Percentiles rank a stretch among this genome's conserved stretches.
phyloP scores from a whole-genome alignment of 2,797 vertebrate species.

The Anisognathus igniventris region DNA sequence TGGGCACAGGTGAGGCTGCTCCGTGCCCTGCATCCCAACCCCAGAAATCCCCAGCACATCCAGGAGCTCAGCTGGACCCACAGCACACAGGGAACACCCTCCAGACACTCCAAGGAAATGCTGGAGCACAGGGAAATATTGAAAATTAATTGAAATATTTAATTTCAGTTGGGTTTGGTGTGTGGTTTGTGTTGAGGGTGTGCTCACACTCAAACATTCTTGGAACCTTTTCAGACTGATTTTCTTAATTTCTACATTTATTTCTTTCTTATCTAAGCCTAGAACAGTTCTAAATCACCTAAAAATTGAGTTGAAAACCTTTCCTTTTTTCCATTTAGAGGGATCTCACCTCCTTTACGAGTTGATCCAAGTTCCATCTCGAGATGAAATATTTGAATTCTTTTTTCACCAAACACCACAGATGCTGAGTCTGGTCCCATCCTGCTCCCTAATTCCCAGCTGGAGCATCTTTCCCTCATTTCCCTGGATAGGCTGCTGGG shows the following conservation, averaged over 20 bases:
- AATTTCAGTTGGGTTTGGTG: rapidly evolving
- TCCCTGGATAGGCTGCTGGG: not conserved
- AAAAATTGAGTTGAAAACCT: not conserved
- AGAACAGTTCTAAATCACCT: not conserved
- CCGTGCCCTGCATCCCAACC: not conserved
- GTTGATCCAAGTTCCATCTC: not conserved
- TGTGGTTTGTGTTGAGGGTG: rapidly evolving
- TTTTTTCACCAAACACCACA: not conserved
- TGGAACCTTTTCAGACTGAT: not conserved
- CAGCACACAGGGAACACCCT: rapidly evolving
- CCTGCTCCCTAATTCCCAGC: not conserved
- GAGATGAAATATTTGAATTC: rapidly evolving
- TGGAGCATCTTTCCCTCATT: not conserved
- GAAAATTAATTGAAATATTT: not conserved
- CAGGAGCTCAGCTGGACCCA: not conserved
- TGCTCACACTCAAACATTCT: rapidly evolving
- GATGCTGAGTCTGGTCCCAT: not conserved
- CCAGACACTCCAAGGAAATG: not conserved
- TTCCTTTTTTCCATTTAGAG: not conserved
- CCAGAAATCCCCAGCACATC: not conserved
- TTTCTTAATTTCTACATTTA: not conserved
- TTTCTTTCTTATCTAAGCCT: not conserved
- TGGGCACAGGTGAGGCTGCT: not conserved
- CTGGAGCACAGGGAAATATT: not conserved
- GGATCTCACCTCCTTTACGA: not conserved